Evolutionary conservation across 2,888 invertebrate species (phyloP), one percentile per base, ranked within the genome.

Genomic region (Cancer borealis): DNA sequence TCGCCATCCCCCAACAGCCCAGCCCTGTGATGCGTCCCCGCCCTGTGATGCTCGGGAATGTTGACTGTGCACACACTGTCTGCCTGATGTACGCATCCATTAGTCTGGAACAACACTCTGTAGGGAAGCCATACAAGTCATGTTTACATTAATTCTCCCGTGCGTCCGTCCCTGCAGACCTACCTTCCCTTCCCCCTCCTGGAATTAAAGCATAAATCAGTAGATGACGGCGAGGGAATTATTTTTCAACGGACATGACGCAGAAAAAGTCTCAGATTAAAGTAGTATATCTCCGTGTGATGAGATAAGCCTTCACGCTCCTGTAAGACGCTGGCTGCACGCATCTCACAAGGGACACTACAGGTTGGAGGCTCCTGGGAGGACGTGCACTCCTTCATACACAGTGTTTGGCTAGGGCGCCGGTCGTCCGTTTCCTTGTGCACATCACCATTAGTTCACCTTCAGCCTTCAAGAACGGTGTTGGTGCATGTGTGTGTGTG

Each of bases 81-180:
- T 79, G 39, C 84, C 84, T 84, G 84, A 84, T 84, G 84, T 39
- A 84, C 84, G 84, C 84, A 84, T 30, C 84, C 84, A 84, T 84
- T 84, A 84, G 84, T 84, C 84, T 84, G 84, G 84, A 84, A 84
- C 84, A 84, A 84, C 84, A 84, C 84, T 84, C 84, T 84, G 84
- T 84, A 84, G 84, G 84, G 84, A 84, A 84, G 39, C 84, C 84
- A 84, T 84, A 84, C 84, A 84, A 39, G 39, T 39, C 84, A 39
- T 84, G 84, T 84, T 84, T 84, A 84, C 84, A 30, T 39, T 84
- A 30, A 84, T 39, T 39, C 84, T 84, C 1, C 39, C 39, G 84
- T 39, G 84, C 39, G 12, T 79, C n/a, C 21, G n/a, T 84, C 84
- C 84, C 39, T 30, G 84, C 84, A 84, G 84, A 84, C 84, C 39